A percentile compares a stretch with the other conserved stretches of the same genome.
Conservation (phyloP, 1,140 invertebrate species). For the Diachasmimorpha longicaudata region DNA sequence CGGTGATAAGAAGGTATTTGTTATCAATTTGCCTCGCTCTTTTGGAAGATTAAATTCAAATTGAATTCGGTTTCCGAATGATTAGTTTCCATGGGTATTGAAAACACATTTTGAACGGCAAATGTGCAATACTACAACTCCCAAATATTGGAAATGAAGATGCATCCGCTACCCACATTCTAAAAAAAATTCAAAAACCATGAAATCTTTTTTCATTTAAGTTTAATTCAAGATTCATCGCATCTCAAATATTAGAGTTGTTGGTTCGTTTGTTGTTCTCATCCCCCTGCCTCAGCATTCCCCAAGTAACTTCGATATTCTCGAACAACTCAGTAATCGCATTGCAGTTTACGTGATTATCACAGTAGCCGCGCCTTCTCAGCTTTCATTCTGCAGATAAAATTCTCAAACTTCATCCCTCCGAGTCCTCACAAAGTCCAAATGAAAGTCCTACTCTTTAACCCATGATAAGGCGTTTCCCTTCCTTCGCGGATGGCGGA, state of each 20-base stretch:
- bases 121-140: too few species aligned
- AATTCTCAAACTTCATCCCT: not conserved
- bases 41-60: not conserved
- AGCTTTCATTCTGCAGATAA: not conserved
- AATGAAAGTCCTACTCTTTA: not conserved
- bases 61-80: too few species aligned
- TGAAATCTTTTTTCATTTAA: too few species aligned
- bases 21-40: not conserved
- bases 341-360: not conserved
- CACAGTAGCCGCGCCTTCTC: not conserved
- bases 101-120: too few species aligned
- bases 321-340: not conserved
- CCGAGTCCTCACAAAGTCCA: not conserved
- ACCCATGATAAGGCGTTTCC: not conserved
- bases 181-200: too few species aligned
- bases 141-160: too few species aligned
- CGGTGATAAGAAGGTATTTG: constrained; percentile 61
- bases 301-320: not conserved
- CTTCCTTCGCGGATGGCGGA: not conserved
- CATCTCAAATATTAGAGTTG: not conserved
- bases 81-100: too few species aligned
- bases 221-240: too few species aligned
- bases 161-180: too few species aligned
- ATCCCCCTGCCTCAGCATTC: not conserved
- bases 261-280: not conserved